Percentiles rank a stretch among this genome's conserved stretches.
phyloP scores from a whole-genome alignment of 1,140 invertebrate genomes.

The Zaprionus camerounensis region DNA sequence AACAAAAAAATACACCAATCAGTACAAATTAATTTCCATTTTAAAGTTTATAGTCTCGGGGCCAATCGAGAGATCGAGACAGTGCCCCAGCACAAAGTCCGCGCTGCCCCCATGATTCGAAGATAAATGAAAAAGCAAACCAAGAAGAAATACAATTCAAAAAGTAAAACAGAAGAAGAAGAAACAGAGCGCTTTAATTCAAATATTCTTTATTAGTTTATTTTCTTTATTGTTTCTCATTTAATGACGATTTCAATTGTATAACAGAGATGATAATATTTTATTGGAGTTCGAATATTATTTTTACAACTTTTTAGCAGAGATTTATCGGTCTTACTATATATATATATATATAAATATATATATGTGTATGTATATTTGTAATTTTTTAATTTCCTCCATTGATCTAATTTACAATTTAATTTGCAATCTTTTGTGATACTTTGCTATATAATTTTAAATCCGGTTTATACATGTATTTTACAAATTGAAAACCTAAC shows the following conservation, averaged over 20 bases:
- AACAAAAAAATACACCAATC: constrained; percentile 63
- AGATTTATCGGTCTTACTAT: constrained; percentile 56
- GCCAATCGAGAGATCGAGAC: constrained; percentile 28
- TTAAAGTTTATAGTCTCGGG: constrained; percentile 55
- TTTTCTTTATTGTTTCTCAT: constrained; percentile 46
- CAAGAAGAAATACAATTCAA: constrained; percentile 7
- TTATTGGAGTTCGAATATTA: constrained; percentile 77
- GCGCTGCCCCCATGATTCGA: constrained; percentile 19
- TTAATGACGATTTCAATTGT: constrained; percentile 39
- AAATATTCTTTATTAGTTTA: constrained; percentile 7
- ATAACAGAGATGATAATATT: constrained; percentile 48
- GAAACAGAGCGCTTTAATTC: constrained; percentile 11
- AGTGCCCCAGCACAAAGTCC: constrained; percentile 11
- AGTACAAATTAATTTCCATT: constrained; percentile 81
- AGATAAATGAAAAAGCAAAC: constrained; percentile 41
- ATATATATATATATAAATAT: constrained; percentile 33
- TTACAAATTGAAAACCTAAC: constrained; percentile 54
- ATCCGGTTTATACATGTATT: constrained; percentile 59
- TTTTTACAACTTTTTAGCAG: constrained; percentile 68
- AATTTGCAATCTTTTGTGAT: constrained; percentile 83
- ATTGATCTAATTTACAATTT: constrained; percentile 81
- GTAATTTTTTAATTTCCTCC: constrained; percentile 54
- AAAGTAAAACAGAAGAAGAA: constrained; percentile 1
- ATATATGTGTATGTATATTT: constrained; percentile 37
- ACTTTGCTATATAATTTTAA: constrained; percentile 82